Conservation (phyloP, 2,797 vertebrate genomes). For the Enteromius unitaeniatus region DNA sequence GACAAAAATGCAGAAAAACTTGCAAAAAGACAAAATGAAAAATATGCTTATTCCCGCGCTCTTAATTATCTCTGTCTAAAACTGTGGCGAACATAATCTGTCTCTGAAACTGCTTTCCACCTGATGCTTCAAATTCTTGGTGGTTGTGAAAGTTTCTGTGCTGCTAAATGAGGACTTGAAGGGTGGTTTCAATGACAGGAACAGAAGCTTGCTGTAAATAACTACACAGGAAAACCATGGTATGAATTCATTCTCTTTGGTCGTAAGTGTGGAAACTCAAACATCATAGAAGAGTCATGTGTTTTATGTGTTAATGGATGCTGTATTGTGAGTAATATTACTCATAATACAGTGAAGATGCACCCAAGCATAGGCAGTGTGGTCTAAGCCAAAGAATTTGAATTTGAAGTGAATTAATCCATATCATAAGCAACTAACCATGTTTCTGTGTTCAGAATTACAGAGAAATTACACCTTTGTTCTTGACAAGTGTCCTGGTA, state of each 20-base stretch:
- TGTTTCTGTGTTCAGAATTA: neutral
- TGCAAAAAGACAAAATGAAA: neutral
- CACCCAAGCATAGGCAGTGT: neutral
- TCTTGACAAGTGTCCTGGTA: neutral
- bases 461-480: neutral
- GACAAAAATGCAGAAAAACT: neutral
- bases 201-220: neutral
- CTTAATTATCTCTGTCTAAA: neutral
- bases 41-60: neutral
- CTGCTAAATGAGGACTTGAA: neutral
- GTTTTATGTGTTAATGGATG: neutral
- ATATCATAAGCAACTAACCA: neutral
- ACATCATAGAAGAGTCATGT: neutral
- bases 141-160: neutral
- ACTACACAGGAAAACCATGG: conserved; percentile 4
- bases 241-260: neutral
- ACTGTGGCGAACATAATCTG: neutral
- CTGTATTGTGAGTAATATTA: neutral
- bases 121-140: neutral
- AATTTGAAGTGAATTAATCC: neutral
- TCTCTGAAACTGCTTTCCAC: neutral
- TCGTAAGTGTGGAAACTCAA: neutral
- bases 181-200: conserved; percentile 19
- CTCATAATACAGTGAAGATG: neutral
- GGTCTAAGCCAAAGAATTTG: neutral